Base-by-base conservation (phyloP, 2,888 invertebrate genomes). In the Archips xylosteana region DNA sequence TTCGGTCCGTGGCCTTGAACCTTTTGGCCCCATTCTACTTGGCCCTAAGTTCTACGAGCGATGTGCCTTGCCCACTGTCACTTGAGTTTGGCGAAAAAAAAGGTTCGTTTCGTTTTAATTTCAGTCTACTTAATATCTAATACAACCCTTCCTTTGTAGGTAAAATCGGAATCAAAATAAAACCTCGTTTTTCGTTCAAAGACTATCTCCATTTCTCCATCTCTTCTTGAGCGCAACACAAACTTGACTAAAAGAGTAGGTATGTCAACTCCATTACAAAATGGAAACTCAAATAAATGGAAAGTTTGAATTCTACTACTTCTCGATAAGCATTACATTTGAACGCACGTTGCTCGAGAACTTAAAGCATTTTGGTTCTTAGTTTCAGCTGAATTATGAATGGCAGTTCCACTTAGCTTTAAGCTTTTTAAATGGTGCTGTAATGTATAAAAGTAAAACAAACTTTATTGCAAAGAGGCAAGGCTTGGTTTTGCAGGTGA, bases 351-450 rank as follows among this genome's bases (percentile, higher is more conserved):
- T 57, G 12, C 3, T 32, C 9, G 9, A 12, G 3, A 3, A 32
- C 3, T 32, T 57, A 32, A 1, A 32, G 32, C 57, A 57, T 57
- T 57, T 32, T 57, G 6, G 10, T n/a, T n/a, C n/a, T n/a, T n/a
- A n/a, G n/a, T n/a, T n/a, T n/a, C n/a, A 12, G 3, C 32, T 32
- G 57, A 57, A 57, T 32, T 57, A 57, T 57, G 57, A 57, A 57
- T 57, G 57, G 57, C 57, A 57, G 23, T 32, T 57, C 32, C 32
- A 57, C 32, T 57, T 57, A 57, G 23, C 32, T 32, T 32, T 32
- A 57, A 57, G 57, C 57, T 32, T 57, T 32, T 57, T 32, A 32
- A 57, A 57, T 32, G 23, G 57, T 3, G 57, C 23, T 12, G 32
- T 32, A 57, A 57, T 32, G 57, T 32, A 32, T 57, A 12, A 9